phyloP scores from a whole-genome alignment of 2,888 invertebrate genomes.

The Noctuana brunneofusca region DNA sequence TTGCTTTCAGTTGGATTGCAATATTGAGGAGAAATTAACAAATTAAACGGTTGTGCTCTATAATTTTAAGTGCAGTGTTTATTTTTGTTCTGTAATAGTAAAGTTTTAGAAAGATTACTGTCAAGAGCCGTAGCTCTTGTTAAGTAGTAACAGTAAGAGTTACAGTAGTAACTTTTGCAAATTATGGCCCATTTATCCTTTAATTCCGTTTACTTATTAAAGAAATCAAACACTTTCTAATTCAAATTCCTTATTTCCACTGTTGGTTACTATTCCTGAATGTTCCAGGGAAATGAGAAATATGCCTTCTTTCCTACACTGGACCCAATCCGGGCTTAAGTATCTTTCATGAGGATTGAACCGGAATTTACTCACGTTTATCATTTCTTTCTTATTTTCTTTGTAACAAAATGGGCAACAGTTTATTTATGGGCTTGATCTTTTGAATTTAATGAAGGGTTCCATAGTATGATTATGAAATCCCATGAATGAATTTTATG shows the following conservation, averaged over 20 bases:
- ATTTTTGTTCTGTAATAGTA: too few relatives aligned
- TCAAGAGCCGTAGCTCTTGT: too few relatives aligned
- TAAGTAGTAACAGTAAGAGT: too few relatives aligned
- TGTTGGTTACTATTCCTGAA: conserved; percentile 5
- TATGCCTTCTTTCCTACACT: conserved; percentile 6
- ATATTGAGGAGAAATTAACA: too few relatives aligned
- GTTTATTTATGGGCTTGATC: not conserved
- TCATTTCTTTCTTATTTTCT: conserved; percentile 1
- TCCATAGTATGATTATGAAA: too few relatives aligned
- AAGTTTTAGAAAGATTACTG: too few relatives aligned
- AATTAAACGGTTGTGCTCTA: too few relatives aligned
- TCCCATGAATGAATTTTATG: too few relatives aligned
- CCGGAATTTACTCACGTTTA: conserved; percentile 39
- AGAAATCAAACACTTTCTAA: not conserved
- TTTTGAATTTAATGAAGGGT: not conserved
- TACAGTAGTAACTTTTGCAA: not conserved
- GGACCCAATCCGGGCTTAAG: conserved; percentile 4
- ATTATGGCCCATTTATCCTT: not conserved
- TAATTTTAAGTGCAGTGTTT: too few relatives aligned
- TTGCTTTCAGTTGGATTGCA: too few relatives aligned
- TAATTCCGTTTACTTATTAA: too few relatives aligned
- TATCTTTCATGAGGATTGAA: conserved; percentile 10
- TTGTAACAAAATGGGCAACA: not conserved
- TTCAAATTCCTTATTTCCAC: not conserved
- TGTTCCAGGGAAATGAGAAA: not conserved